Evolutionary conservation across 2,888 invertebrate genomes (phyloP).

Genomic region (Orgyia antiqua): DNA sequence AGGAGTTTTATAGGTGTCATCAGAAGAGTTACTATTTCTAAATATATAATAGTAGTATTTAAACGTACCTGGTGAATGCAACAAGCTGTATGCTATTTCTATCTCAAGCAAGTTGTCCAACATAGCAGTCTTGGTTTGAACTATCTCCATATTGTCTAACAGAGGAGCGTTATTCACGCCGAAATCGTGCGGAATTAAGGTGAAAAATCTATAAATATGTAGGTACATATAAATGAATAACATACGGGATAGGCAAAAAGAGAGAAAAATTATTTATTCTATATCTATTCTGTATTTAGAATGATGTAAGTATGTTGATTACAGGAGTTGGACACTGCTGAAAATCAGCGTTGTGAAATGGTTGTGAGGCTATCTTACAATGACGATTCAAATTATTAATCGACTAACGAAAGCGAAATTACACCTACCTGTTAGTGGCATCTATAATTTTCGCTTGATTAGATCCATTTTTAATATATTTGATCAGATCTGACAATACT

Average conservation of each 20-base stretch:
- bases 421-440: constrained; percentile 84
- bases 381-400: too few relatives aligned
- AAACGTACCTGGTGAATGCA: too few relatives aligned
- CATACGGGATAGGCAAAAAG: too few relatives aligned
- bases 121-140: constrained; percentile 86
- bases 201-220: constrained; percentile 85
- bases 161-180: constrained; percentile 90
- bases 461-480: constrained; percentile 70
- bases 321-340: not conserved
- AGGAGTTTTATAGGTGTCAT: too few relatives aligned
- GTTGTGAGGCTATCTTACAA: too few relatives aligned
- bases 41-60: too few relatives aligned
- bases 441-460: constrained; percentile 82
- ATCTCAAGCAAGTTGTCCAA: constrained; percentile 95
- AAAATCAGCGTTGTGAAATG: too few relatives aligned
- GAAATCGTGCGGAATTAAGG: constrained; percentile 96
- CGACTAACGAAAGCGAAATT: not conserved
- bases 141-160: constrained; percentile 85
- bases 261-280: too few relatives aligned
- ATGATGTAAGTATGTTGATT: too few relatives aligned
- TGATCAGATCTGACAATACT: constrained; percentile 85
- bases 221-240: too few relatives aligned
- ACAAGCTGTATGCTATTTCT: constrained; percentile 94
- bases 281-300: too few relatives aligned
- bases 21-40: too few relatives aligned